Evolutionary conservation across 1,140 invertebrate species (phyloP), one percentile per base, ranked within the genome.

Genomic region (Heliconius hermathena): DNA sequence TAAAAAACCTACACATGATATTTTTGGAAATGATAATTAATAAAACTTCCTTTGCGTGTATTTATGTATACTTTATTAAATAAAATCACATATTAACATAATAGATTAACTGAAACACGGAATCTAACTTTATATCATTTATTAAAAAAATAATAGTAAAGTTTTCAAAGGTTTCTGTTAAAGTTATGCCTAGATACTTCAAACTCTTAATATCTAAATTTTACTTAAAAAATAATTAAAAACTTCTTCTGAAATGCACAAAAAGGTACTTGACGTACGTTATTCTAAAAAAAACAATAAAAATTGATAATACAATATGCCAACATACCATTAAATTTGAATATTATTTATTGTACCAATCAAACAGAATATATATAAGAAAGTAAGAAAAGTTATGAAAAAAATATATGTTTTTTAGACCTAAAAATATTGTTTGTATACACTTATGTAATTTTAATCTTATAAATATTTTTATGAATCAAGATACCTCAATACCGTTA

Each of bases 241-340:
- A 66, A 66, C 22, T 66, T 66, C 60, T 66, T 26, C 13, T 29
- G 60, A 66, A 66, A 66, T 66, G 60, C 60, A 29, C 60, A 66
- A 66, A 66, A 60, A 60, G 49, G 54, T 60, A 60, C 54, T 22
- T n/a, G n/a, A 26, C 54, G n/a, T 60, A 60, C 9, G 41, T 46
- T 46, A 16, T 16, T 36, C 33, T 36, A 36, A 0, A 46, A 46
- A 4, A 16, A 46, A 16, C 13, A 46, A 46, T 46, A 46, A 46
- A 1, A 46, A 46, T 46, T 46, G 41, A 46, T 46, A 46, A 46
- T 46, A 46, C 41, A 46, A 46, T 46, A 5, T 16, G 16, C 3
- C 41, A 46, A 46, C 41, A 16, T 46, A 46, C 41, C n/a, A 60
- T 11, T 60, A 26, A 54, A 54, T 54, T 54, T 54, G 20, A 54